phyloP scores from a whole-genome alignment of 2,113 vertebrate species.

The Sula dactylatra region DNA sequence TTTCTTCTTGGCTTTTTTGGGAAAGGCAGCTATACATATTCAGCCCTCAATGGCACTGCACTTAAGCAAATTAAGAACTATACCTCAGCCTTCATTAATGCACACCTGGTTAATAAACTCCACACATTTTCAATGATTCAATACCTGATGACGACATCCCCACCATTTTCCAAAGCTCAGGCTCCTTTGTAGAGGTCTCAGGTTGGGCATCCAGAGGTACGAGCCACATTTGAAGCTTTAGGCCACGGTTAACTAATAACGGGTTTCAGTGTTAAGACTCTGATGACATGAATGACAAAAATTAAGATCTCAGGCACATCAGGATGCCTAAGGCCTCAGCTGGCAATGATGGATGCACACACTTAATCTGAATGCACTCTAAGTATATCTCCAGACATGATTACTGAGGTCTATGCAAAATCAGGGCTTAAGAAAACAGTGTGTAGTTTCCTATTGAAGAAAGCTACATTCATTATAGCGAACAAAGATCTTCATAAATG shows the following conservation, averaged over 20 bases:
- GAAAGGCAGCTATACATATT: not conserved
- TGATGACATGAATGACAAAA: conserved; percentile 48
- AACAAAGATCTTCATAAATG: conserved; percentile 24
- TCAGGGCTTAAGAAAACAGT: conserved; percentile 30
- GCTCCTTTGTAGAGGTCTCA: not conserved
- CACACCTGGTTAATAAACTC: not conserved
- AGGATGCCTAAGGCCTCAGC: conserved; percentile 39
- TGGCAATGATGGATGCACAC: conserved; percentile 28
- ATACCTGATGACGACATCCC: not conserved
- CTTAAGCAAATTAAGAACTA: not conserved
- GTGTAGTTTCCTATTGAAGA: conserved; percentile 8
- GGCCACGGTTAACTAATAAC: not conserved
- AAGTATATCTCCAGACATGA: conserved; percentile 23
- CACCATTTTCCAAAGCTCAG: not conserved
- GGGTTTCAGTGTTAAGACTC: conserved; percentile 27
- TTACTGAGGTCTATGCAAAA: conserved; percentile 53
- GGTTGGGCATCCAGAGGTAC: not conserved
- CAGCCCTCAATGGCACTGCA: not conserved
- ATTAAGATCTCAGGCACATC: conserved; percentile 33
- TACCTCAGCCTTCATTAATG: not conserved
- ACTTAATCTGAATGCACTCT: conserved; percentile 38
- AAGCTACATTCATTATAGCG: conserved; percentile 20
- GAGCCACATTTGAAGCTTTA: not conserved
- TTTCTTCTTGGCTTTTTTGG: not conserved
- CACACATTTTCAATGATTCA: not conserved